phyloP scores from a whole-genome alignment of 2,888 invertebrate genomes.

The Synanthedon tipuliformis region DNA sequence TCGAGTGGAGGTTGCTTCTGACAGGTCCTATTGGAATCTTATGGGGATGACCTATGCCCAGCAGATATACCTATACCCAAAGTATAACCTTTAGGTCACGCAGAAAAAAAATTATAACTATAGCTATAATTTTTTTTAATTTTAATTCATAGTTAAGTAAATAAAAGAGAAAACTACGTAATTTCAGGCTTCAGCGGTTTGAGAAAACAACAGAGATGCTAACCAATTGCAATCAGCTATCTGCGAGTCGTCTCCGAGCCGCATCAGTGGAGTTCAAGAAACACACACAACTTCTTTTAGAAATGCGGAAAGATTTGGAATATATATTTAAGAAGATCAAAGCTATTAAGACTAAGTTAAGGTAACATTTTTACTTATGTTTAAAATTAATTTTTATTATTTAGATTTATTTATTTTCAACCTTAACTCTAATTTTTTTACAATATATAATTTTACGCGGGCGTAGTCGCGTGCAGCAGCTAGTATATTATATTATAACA shows the following conservation, averaged over 20 bases:
- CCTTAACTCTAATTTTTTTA: too few relatives aligned
- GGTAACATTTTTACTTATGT: slow-evolving; percentile 56
- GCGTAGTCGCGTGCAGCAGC: too few relatives aligned
- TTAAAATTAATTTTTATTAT: too few relatives aligned
- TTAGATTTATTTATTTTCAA: too few relatives aligned
- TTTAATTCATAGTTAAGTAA: not conserved
- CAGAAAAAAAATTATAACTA: not conserved
- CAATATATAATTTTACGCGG: too few relatives aligned
- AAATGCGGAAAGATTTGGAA: slow-evolving; percentile 96
- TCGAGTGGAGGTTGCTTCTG: too few relatives aligned
- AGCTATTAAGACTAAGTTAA: slow-evolving; percentile 82
- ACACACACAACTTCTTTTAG: slow-evolving; percentile 86
- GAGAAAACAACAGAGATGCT: slow-evolving; percentile 99
- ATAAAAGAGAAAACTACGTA: not conserved
- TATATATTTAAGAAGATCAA: slow-evolving; percentile 93
- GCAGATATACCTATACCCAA: too few relatives aligned
- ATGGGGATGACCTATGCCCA: too few relatives aligned
- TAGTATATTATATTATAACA: too few relatives aligned
- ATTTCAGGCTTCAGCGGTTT: slow-evolving; percentile 89
- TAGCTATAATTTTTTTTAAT: not conserved
- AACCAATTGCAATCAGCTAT: slow-evolving; percentile 95
- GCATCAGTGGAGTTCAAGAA: slow-evolving; percentile 91
- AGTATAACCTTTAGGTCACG: not conserved
- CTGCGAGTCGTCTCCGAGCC: slow-evolving; percentile 85
- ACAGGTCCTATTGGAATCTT: too few relatives aligned